Evolutionary conservation across 2,113 vertebrate genomes (phyloP).

Genomic region (Aegithalos caudatus): DNA sequence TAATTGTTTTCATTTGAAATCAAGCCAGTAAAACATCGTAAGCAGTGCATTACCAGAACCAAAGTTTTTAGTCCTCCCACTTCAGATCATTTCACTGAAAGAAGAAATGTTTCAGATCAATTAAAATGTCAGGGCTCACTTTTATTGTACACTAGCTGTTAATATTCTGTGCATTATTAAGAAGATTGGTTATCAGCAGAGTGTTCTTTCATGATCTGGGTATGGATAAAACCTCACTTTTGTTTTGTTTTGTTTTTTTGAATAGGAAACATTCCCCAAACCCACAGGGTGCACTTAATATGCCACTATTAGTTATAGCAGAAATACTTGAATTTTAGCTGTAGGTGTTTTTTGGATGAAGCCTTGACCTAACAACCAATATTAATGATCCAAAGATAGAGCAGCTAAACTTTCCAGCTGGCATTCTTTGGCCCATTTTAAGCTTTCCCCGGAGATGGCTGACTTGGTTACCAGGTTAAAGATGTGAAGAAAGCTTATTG

Average conservation of each 20-base stretch:
- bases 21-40: neutral
- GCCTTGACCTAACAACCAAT: slow-evolving; percentile 62
- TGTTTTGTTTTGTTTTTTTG: neutral
- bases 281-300: slow-evolving; percentile 63
- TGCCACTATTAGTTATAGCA: slow-evolving; percentile 66
- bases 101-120: neutral
- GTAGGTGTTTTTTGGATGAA: slow-evolving; percentile 63
- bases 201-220: slow-evolving; percentile 25
- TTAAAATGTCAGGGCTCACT: slow-evolving; percentile 18
- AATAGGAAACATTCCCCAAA: slow-evolving; percentile 66
- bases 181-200: slow-evolving; percentile 45
- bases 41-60: neutral
- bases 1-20: slow-evolving; percentile 54
- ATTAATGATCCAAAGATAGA: slow-evolving; percentile 68
- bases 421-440: slow-evolving; percentile 29
- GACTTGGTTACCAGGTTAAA: slow-evolving; percentile 47
- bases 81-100: slow-evolving; percentile 1
- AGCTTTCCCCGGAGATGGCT: slow-evolving; percentile 24
- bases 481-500: slow-evolving; percentile 29
- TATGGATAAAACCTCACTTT: neutral
- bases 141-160: slow-evolving; percentile 14
- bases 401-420: slow-evolving; percentile 55
- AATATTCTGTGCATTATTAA: slow-evolving; percentile 16
- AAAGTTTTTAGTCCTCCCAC: neutral
- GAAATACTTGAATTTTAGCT: slow-evolving; percentile 61